A percentile compares a stretch with the other conserved stretches of the same genome.
These are phyloP conservation scores for Emydocephalus ijimae DNA, from an alignment of 2,113 vertebrate genomes.

Conservation along the genomic window DNA sequence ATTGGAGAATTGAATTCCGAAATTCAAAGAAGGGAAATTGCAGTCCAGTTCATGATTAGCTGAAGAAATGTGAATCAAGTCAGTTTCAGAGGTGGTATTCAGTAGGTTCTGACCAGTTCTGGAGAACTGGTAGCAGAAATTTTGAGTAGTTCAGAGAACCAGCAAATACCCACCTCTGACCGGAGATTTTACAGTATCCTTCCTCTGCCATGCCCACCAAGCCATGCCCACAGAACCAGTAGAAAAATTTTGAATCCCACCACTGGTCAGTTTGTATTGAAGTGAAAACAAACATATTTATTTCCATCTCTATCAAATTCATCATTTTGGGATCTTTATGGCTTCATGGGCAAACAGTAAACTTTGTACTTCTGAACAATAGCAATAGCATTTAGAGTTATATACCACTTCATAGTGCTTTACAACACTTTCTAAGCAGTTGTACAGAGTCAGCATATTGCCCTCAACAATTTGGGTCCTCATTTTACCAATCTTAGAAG, in stretches of 20 bases:
- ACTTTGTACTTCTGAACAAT: neutral
- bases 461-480: neutral
- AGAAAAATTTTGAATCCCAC: too few species aligned
- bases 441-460: neutral
- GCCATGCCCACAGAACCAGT: too few species aligned
- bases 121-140: too few species aligned
- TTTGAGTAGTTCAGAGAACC: too few species aligned
- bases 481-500: too few species aligned
- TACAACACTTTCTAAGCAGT: neutral
- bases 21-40: neutral
- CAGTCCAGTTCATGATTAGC: neutral
- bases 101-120: too few species aligned
- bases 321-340: neutral
- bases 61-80: neutral
- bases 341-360: neutral
- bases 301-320: neutral
- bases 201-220: too few species aligned
- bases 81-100: neutral
- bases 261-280: neutral
- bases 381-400: neutral
- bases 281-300: neutral
- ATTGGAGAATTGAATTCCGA: neutral
- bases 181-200: too few species aligned
- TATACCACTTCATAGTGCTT: neutral
- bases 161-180: too few species aligned